phyloP scores from a whole-genome alignment of 2,797 vertebrate species.

The Falco concolor region DNA sequence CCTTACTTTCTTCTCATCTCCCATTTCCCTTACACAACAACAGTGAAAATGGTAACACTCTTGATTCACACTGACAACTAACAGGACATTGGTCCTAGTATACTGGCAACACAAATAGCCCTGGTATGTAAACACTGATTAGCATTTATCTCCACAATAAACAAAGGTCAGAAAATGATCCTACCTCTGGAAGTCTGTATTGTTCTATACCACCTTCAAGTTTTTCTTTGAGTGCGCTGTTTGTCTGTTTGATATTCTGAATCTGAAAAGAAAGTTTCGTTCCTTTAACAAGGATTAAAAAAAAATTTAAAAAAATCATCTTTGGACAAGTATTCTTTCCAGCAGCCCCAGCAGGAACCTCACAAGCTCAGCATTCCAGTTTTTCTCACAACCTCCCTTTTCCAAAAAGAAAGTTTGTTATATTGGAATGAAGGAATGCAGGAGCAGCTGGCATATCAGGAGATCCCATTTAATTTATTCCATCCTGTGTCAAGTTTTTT shows the following conservation, averaged over 20 bases:
- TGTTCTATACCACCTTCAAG: conserved; percentile 85
- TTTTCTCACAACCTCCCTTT: background rate
- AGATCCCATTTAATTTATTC: background rate
- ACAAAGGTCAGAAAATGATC: background rate
- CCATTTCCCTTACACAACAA: background rate
- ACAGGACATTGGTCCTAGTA: background rate
- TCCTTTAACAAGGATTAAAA: background rate
- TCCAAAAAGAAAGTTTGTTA: background rate
- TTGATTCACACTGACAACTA: background rate
- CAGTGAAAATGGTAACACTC: background rate
- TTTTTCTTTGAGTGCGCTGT: conserved; percentile 87
- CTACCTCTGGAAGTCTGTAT: conserved; percentile 86
- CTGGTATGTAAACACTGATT: background rate
- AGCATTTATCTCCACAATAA: background rate
- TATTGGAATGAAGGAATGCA: background rate
- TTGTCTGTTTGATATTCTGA: conserved; percentile 91
- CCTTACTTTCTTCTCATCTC: background rate
- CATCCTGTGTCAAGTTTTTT: background rate
- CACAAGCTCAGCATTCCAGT: background rate
- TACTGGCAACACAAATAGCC: background rate
- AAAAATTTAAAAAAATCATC: no score
- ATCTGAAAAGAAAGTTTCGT: conserved; percentile 76
- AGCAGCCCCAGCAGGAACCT: background rate
- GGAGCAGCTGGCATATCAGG: background rate
- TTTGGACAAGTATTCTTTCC: background rate